Conservation (phyloP, 2,797 vertebrate species). For the Premnoplex brunnescens region DNA sequence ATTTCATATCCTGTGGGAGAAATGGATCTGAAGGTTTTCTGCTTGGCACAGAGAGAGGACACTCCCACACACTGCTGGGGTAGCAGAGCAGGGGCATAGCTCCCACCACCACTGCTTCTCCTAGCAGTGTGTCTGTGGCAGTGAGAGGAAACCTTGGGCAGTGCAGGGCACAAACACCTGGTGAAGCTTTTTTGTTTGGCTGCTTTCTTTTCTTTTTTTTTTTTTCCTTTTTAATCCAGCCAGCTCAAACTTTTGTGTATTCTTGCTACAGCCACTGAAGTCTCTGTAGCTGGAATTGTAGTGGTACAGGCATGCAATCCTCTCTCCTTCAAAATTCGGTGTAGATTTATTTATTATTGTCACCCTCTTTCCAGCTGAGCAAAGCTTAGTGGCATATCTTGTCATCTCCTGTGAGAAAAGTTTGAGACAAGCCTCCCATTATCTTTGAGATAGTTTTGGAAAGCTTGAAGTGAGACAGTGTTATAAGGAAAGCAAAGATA, state of each 20-base stretch:
- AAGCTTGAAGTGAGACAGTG: not conserved
- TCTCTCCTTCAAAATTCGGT: not conserved
- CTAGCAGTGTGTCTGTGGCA: not conserved
- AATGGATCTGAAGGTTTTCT: not conserved
- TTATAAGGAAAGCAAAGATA: not conserved
- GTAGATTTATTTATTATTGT: not conserved
- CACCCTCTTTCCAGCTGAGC: not conserved
- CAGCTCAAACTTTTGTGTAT: not conserved
- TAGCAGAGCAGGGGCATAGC: not conserved
- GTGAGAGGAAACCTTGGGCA: not conserved
- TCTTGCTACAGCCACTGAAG: not conserved
- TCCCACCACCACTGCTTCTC: not conserved
- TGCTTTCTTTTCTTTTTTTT: not conserved
- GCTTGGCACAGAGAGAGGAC: not conserved
- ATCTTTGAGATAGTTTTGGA: not conserved
- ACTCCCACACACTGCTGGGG: not conserved
- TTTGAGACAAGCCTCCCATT: not conserved
- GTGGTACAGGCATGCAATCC: not conserved
- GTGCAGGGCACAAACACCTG: not conserved
- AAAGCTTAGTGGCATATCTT: not conserved
- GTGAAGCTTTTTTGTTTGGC: not conserved
- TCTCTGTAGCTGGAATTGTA: not conserved
- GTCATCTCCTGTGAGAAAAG: not conserved
- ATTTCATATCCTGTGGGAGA: not conserved
- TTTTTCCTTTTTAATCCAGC: not conserved